These are phyloP conservation scores for Tretioscincus oriximinensis DNA, from an alignment of 2,113 vertebrate species.

Conservation along the genomic window DNA sequence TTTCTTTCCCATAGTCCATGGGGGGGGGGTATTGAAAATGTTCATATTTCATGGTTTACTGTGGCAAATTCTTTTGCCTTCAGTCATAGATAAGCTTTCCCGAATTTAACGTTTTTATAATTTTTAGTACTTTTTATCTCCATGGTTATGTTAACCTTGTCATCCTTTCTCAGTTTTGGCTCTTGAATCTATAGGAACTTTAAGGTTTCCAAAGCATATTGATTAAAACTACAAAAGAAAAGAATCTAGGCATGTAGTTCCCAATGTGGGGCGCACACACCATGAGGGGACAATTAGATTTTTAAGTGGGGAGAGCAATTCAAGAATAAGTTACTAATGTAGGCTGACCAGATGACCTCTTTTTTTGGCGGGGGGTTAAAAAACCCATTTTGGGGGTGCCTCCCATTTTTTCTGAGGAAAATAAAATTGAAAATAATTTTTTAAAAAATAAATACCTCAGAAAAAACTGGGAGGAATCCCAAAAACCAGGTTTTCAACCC, in stretches of 20 bases:
- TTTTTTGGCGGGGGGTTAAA: too few relatives aligned
- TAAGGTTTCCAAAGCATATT: background rate
- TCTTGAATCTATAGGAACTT: background rate
- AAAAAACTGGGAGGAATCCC: too few relatives aligned
- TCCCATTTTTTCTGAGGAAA: too few relatives aligned
- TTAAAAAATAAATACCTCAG: too few relatives aligned
- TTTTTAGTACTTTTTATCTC: background rate
- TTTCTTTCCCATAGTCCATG: slow-evolving; percentile 31
- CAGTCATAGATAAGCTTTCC: background rate
- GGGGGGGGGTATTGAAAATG: slow-evolving; percentile 37
- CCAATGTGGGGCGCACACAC: too few relatives aligned
- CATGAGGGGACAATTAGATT: too few relatives aligned
- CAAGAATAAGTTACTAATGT: too few relatives aligned
- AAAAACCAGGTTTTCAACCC: too few relatives aligned
- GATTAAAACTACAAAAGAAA: background rate
- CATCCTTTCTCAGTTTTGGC: background rate
- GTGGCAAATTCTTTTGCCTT: slow-evolving; percentile 30
- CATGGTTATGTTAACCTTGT: background rate
- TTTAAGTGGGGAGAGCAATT: too few relatives aligned
- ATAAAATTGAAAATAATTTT: too few relatives aligned
- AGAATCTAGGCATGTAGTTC: background rate
- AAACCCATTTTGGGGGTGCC: too few relatives aligned
- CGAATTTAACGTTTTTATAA: slow-evolving; percentile 1
- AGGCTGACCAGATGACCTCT: too few relatives aligned
- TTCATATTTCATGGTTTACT: slow-evolving; percentile 3